A percentile compares a stretch with the other conserved stretches of the same genome.
Evolutionary conservation across 2,113 vertebrate species (phyloP).

Genomic region (Calonectris borealis): DNA sequence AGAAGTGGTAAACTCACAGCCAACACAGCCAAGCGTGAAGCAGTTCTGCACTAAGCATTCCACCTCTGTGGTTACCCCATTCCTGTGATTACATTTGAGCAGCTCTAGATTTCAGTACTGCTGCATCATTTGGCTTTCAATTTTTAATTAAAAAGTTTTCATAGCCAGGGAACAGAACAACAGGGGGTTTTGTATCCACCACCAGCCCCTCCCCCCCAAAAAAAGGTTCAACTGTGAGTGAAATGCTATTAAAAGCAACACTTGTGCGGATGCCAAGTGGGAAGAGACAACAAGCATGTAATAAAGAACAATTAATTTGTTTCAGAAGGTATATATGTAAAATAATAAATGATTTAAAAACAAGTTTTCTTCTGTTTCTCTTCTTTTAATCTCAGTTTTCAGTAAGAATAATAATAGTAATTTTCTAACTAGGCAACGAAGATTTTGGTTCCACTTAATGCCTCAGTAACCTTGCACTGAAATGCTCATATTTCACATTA

Average conservation of each 20-base stretch:
- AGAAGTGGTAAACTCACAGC: not conserved
- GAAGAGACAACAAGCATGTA: not conserved
- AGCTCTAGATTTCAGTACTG: not conserved
- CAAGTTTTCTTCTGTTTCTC: not conserved
- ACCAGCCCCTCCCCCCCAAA: not conserved
- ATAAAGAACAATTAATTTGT: not conserved
- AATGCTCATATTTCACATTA: not conserved
- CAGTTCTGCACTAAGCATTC: not conserved
- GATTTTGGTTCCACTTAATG: not conserved
- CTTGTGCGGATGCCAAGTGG: not conserved
- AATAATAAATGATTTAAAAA: not conserved
- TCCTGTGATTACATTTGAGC: not conserved
- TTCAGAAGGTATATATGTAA: not conserved
- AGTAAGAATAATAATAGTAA: not conserved
- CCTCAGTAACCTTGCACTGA: not conserved
- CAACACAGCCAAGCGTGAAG: not conserved
- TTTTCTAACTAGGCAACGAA: not conserved
- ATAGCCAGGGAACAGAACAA: not conserved
- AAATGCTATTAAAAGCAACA: not conserved
- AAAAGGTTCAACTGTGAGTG: not conserved
- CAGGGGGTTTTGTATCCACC: not conserved
- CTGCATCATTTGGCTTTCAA: not conserved
- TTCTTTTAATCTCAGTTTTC: not conserved
- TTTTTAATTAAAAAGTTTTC: constrained; percentile 17
- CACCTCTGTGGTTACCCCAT: not conserved